Base-by-base conservation (phyloP, 2,797 vertebrate genomes). In the Amblyopsis hoosieri region DNA sequence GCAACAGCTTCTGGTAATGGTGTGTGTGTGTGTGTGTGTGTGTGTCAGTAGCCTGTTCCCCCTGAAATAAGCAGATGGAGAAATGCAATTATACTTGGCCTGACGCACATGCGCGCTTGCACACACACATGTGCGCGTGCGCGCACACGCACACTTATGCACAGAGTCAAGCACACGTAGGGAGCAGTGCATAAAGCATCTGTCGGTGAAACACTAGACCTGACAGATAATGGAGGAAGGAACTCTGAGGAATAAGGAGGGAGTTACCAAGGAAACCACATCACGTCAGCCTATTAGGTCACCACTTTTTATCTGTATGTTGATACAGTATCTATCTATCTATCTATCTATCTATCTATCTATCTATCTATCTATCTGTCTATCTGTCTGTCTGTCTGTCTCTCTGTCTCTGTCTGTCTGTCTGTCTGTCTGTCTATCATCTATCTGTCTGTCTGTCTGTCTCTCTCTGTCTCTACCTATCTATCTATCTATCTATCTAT, bases 61-160 rank as follows among this genome's bases (percentile, higher is more conserved):
- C 63, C 29, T 37, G 80, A 75, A 85, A 86, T 84, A 79, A 83
- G 76, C 89, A 90, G 88, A 90, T 91, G 89, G 88, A 78, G 80
- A 67, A 66, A 65, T 60, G 65, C 83, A 89, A 84, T 88, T 89
- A 89, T 81, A 83, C 67, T 72, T 67, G 83, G 82, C 60, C 71
- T 63, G 76, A 65, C 60, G 81, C 76, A 77, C 77, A 59, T 71
- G 79, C 85, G 78, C 81, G 74, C 67, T 74, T 57, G 67, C 72
- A 64, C 33, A 49, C 33, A 23, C 31, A 61, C 10, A 19, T 23
- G 49, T 19, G 31, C 17, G 10, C 57, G 48, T 17, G 31, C 15
- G 12, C 57, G 31, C 57, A 61, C 31, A 12, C 11, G 19, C 59
- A 17, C 59, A 51, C 59, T 51, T 56, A 54, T 71, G 48, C 53